phyloP scores from a whole-genome alignment of 2,888 invertebrate species.

The Meiosimyza platycephala region DNA sequence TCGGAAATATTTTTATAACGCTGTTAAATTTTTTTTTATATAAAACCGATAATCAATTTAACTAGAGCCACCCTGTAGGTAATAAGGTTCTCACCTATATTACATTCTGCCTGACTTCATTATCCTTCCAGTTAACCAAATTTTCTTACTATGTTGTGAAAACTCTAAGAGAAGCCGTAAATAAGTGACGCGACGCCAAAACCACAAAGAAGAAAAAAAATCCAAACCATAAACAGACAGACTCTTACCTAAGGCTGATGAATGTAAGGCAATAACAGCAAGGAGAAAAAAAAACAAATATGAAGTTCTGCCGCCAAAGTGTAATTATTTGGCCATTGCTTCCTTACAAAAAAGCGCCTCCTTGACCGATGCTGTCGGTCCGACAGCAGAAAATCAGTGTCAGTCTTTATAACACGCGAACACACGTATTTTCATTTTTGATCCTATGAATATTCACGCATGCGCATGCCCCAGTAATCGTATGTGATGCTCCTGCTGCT shows the following conservation, averaged over 20 bases:
- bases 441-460: not conserved
- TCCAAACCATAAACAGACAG: not conserved
- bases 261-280: not conserved
- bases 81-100: too few relatives aligned
- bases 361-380: not conserved
- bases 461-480: too few relatives aligned
- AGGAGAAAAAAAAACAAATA: not conserved
- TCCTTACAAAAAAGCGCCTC: conserved; percentile 10
- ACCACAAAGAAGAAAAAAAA: not conserved
- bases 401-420: not conserved
- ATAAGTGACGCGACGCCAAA: conserved; percentile 18
- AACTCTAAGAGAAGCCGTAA: not conserved
- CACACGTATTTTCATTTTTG: not conserved
- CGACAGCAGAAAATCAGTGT: conserved; percentile 11
- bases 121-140: too few relatives aligned
- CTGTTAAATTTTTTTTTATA: too few relatives aligned
- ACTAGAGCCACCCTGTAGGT: too few relatives aligned
- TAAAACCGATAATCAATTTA: too few relatives aligned
- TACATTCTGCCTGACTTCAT: too few relatives aligned
- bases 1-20: too few relatives aligned
- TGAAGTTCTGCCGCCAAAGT: conserved; percentile 4
- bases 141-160: too few relatives aligned
- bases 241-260: conserved; percentile 8
- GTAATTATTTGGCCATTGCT: conserved; percentile 28
- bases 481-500: too few relatives aligned